These are phyloP conservation scores for Philopotamus ludificatus DNA, from an alignment of 1,140 invertebrate genomes.

Conservation along the genomic window DNA sequence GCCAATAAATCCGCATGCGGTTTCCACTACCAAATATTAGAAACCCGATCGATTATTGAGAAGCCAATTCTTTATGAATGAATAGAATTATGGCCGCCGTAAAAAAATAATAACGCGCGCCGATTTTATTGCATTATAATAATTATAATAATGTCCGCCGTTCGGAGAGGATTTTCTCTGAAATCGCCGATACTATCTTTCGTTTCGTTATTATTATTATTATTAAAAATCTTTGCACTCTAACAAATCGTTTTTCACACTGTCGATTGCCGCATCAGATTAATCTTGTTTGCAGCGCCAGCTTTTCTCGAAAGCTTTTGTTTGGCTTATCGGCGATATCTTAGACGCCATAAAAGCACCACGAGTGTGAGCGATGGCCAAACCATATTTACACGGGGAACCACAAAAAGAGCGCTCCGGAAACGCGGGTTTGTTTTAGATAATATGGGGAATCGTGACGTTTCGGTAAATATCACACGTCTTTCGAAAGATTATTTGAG, in stretches of 20 bases:
- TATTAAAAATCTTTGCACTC: too few relatives aligned
- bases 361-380: slow-evolving; percentile 13
- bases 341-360: neutral
- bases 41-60: neutral
- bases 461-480: slow-evolving; percentile 33
- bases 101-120: too few relatives aligned
- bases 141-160: too few relatives aligned
- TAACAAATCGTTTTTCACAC: neutral
- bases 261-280: neutral
- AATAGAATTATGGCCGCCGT: neutral
- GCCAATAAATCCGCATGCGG: slow-evolving; percentile 5
- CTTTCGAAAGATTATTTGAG: slow-evolving; percentile 8
- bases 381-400: slow-evolving; percentile 23
- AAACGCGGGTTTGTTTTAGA: slow-evolving; percentile 40
- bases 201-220: too few relatives aligned
- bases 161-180: too few relatives aligned
- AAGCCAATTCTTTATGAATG: neutral
- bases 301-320: slow-evolving; percentile 9
- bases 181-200: too few relatives aligned
- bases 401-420: slow-evolving; percentile 36
- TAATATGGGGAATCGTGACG: slow-evolving; percentile 21
- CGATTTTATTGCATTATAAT: too few relatives aligned
- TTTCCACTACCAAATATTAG: neutral
- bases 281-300: slow-evolving; percentile 11
- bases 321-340: slow-evolving; percentile 6